phyloP scores from a whole-genome alignment of 2,113 vertebrate species.

The Tursiops truncatus region DNA sequence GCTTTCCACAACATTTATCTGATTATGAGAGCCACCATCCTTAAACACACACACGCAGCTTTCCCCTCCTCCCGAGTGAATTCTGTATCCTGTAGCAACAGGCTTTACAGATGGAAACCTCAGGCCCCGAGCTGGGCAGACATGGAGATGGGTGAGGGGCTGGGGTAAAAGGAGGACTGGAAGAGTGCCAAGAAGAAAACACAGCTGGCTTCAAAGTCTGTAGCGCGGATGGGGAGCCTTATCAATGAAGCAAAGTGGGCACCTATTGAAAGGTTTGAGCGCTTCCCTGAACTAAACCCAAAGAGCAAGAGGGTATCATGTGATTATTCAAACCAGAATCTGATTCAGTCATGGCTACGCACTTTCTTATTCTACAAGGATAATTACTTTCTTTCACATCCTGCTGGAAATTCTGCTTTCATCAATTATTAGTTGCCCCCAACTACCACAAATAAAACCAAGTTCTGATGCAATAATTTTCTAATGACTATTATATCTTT shows the following conservation, averaged over 20 bases:
- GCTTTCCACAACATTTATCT: conserved; percentile 84
- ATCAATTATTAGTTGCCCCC: background rate
- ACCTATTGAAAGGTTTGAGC: background rate
- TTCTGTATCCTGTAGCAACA: conserved; percentile 68
- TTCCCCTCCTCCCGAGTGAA: conserved; percentile 57
- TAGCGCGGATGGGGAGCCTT: background rate
- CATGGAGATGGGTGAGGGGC: background rate
- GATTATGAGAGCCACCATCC: conserved; percentile 81
- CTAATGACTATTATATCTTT: conserved; percentile 52
- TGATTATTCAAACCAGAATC: background rate
- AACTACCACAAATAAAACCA: conserved; percentile 58
- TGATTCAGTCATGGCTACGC: background rate
- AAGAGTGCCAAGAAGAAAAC: conserved; percentile 17
- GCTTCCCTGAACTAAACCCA: background rate
- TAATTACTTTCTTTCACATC: background rate
- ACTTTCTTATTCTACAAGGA: conserved; percentile 32
- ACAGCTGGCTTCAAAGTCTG: background rate
- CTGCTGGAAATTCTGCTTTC: conserved; percentile 5
- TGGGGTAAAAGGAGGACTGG: background rate
- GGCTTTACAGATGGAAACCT: conserved; percentile 71
- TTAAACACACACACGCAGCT: background rate
- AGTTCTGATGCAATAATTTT: conserved; percentile 61
- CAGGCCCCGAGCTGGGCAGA: background rate
- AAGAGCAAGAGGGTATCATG: background rate
- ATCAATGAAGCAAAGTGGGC: background rate